phyloP scores from a whole-genome alignment of 2,113 vertebrate species.

The Clarias batrachus region DNA sequence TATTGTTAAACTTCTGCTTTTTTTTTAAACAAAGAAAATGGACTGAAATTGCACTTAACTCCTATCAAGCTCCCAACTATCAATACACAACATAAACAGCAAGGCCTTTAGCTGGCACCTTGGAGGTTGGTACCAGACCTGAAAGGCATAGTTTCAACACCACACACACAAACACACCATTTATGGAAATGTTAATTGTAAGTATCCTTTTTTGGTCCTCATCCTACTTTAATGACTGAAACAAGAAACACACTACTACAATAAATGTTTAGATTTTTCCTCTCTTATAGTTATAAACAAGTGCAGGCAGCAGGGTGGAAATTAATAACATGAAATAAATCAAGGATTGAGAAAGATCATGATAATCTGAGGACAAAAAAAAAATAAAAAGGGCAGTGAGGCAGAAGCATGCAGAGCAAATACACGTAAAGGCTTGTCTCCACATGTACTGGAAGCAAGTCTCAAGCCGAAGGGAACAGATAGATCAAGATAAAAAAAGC shows the following conservation, averaged over 20 bases:
- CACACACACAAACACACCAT: conserved; percentile 4
- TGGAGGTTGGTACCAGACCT: neutral
- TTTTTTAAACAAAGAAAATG: neutral
- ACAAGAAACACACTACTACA: neutral
- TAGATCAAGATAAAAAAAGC: neutral
- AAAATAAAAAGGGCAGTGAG: neutral
- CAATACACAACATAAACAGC: neutral
- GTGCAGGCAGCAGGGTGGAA: neutral
- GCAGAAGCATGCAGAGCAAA: neutral
- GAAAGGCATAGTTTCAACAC: neutral
- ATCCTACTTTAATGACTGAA: neutral
- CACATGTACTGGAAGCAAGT: neutral
- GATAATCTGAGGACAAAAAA: neutral
- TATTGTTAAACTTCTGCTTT: neutral
- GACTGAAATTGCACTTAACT: neutral
- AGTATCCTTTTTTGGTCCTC: conserved; percentile 7
- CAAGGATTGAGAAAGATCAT: neutral
- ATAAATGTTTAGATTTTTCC: conserved; percentile 30
- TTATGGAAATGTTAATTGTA: conserved; percentile 21
- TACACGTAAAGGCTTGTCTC: conserved; percentile 27
- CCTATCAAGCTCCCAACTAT: neutral
- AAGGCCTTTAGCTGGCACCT: neutral
- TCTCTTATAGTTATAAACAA: conserved; percentile 14
- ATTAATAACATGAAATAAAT: neutral
- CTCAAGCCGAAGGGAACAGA: neutral